Evolutionary conservation across 2,113 vertebrate species (phyloP).

Genomic region (Echinops telfairi): DNA sequence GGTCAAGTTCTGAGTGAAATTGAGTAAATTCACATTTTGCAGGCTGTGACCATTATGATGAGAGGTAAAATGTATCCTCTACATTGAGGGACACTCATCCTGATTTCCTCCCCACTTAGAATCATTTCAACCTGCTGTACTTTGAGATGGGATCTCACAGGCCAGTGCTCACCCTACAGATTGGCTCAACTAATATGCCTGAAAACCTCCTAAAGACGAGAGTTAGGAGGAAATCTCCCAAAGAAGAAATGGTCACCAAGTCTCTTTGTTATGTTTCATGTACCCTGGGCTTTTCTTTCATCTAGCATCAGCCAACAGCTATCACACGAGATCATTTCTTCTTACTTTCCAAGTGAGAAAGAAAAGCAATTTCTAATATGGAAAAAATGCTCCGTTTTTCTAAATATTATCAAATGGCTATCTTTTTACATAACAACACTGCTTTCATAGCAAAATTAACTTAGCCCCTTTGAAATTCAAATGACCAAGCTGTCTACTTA

Average conservation of each 20-base stretch:
- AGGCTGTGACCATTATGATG: neutral
- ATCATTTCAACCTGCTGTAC: neutral
- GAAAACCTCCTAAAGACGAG: neutral
- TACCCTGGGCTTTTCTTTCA: neutral
- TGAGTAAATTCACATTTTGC: neutral
- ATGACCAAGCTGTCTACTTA: neutral
- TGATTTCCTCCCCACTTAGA: neutral
- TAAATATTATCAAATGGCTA: neutral
- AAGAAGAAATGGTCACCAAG: neutral
- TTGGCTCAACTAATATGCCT: neutral
- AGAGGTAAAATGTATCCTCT: neutral
- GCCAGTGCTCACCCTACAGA: neutral
- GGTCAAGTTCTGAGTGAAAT: neutral
- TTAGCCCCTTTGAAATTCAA: constrained; percentile 27
- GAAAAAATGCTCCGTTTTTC: neutral
- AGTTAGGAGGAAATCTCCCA: neutral
- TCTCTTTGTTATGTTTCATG: neutral
- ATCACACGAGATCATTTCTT: neutral
- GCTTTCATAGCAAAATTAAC: constrained; percentile 27
- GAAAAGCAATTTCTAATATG: constrained; percentile 7
- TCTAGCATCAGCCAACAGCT: neutral
- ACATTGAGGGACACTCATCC: neutral
- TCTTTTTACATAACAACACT: neutral
- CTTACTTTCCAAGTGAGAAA: neutral
- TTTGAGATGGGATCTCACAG: neutral